Conservation (phyloP, 2,113 vertebrate species). For the Athene cunicularia region DNA sequence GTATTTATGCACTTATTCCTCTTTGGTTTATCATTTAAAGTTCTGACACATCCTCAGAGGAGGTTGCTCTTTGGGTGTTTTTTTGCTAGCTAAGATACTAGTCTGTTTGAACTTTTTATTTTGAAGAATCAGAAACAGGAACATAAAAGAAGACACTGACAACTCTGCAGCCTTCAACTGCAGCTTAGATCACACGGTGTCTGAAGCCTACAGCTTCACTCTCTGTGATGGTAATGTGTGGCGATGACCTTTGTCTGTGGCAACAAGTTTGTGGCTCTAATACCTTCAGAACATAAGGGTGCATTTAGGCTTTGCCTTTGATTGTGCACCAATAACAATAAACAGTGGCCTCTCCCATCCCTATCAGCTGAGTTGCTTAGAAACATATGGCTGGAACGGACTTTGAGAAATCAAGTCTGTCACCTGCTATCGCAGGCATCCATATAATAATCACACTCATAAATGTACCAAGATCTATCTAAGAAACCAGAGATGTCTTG, state of each 20-base stretch:
- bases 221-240: not conserved
- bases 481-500: not conserved
- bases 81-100: not conserved
- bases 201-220: not conserved
- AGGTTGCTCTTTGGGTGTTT: not conserved
- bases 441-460: not conserved
- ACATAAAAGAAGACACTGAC: not conserved
- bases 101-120: conserved; percentile 30
- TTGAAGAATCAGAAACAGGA: conserved; percentile 19
- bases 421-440: not conserved
- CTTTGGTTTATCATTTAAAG: not conserved
- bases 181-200: not conserved
- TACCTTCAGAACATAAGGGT: not conserved
- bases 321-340: not conserved
- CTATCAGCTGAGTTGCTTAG: not conserved
- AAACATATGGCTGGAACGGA: not conserved
- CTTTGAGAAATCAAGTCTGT: not conserved
- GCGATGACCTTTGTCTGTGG: not conserved
- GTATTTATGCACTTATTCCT: conserved; percentile 6
- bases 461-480: not conserved
- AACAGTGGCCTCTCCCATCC: not conserved
- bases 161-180: not conserved
- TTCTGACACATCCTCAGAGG: not conserved
- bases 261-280: not conserved
- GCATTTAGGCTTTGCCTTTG: not conserved